Percentiles rank a stretch among this genome's conserved stretches.
Conservation (phyloP, 2,888 invertebrate species). For the Coelopa pilipes region DNA sequence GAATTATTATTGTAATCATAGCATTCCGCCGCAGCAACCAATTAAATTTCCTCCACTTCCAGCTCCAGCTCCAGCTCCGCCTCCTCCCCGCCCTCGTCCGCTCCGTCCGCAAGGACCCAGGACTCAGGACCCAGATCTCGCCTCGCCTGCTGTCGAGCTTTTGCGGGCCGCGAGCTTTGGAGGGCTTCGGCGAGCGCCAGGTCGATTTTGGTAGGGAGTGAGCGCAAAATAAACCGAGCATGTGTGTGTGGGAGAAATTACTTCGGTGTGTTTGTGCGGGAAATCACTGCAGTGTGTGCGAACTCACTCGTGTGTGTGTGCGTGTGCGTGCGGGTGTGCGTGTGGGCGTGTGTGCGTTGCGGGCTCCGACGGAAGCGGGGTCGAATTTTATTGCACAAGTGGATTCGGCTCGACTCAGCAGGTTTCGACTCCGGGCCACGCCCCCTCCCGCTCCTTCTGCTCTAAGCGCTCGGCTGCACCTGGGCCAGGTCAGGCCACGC, state of each 20-base stretch:
- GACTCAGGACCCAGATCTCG: constrained; percentile 1
- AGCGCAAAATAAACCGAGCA: background rate
- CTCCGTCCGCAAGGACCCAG: too few relatives aligned
- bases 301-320: too few relatives aligned
- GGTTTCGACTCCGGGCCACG: too few relatives aligned
- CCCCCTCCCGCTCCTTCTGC: too few relatives aligned
- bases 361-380: background rate
- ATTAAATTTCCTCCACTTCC: constrained; percentile 38
- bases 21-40: constrained; percentile 47
- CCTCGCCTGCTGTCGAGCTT: background rate
- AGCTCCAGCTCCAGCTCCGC: too few relatives aligned
- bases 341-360: background rate
- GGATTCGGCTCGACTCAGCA: too few relatives aligned
- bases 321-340: background rate
- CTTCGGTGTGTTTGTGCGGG: background rate
- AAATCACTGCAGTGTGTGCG: background rate
- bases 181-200: background rate
- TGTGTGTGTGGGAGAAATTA: background rate
- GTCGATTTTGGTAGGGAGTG: background rate
- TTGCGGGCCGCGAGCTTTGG: background rate
- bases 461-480: too few relatives aligned
- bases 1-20: constrained; percentile 50
- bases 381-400: background rate
- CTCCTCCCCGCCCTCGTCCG: too few relatives aligned
- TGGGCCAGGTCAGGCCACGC: too few relatives aligned